Evolutionary conservation across 2,888 invertebrate species (phyloP).

Genomic region (Phyto melanocephala): DNA sequence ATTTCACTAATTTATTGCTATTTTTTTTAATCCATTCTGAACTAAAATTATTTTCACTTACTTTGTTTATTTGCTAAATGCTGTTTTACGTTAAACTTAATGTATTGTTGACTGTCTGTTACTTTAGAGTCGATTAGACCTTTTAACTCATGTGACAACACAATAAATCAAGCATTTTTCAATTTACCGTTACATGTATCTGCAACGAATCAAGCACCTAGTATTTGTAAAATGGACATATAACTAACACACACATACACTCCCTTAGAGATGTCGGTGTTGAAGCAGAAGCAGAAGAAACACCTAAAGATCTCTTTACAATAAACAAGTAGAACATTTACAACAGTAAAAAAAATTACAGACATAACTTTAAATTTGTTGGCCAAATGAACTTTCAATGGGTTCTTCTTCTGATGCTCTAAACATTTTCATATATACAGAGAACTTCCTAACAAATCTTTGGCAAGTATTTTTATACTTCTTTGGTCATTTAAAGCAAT

Average conservation of each 20-base stretch:
- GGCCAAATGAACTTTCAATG: slow-evolving; percentile 59
- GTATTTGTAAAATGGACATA: slow-evolving; percentile 1
- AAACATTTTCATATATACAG: not conserved
- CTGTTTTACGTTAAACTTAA: too few relatives aligned
- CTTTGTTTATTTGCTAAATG: too few relatives aligned
- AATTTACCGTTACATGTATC: not conserved
- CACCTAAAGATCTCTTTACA: not conserved
- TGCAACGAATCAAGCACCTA: slow-evolving; percentile 38
- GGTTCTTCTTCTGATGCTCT: not conserved
- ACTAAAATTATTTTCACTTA: too few relatives aligned
- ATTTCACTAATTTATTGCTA: too few relatives aligned
- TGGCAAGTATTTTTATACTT: slow-evolving; percentile 29
- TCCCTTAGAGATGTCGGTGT: not conserved
- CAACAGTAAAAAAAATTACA: slow-evolving; percentile 6
- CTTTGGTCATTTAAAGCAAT: slow-evolving; percentile 43
- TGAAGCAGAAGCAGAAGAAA: not conserved
- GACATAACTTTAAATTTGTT: slow-evolving; percentile 55
- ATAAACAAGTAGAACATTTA: not conserved
- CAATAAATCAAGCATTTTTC: slow-evolving; percentile 58
- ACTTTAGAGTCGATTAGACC: slow-evolving; percentile 24
- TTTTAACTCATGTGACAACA: slow-evolving; percentile 54
- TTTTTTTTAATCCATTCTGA: too few relatives aligned
- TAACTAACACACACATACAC: not conserved
- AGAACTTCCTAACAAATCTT: slow-evolving; percentile 9
- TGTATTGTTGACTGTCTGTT: not conserved